Percentiles rank a stretch among this genome's conserved stretches.
Evolutionary conservation across 2,888 invertebrate species (phyloP).

Genomic region (Hypsopygia costalis): DNA sequence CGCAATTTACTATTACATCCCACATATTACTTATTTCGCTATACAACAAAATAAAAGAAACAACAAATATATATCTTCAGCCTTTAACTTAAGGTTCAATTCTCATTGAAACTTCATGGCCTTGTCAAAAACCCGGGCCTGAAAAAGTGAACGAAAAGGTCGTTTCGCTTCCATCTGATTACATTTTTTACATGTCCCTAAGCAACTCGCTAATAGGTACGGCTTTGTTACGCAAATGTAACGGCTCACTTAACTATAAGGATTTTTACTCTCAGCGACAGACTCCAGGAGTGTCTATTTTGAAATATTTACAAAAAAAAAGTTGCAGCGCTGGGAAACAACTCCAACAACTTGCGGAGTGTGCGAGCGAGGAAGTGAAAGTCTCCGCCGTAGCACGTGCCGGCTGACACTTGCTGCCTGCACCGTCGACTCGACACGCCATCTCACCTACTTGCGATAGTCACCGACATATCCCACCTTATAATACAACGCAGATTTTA

Average conservation of each 20-base stretch:
- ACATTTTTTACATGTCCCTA: slow-evolving; percentile 11
- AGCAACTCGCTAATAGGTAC: not conserved
- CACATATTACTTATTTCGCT: slow-evolving; percentile 5
- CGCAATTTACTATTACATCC: slow-evolving; percentile 4
- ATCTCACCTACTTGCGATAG: not conserved
- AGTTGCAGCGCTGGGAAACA: slow-evolving; percentile 5
- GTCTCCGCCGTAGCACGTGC: slow-evolving; percentile 15
- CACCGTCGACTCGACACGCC: not conserved
- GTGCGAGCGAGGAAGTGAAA: slow-evolving; percentile 18
- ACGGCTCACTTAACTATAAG: not conserved
- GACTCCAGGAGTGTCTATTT: not conserved
- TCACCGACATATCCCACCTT: not conserved
- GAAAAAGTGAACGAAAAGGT: slow-evolving; percentile 18
- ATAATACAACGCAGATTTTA: slow-evolving; percentile 5
- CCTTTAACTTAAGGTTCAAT: slow-evolving; percentile 6
- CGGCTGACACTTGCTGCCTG: slow-evolving; percentile 1
- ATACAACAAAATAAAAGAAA: not conserved
- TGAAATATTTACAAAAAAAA: not conserved
- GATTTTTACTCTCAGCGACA: not conserved
- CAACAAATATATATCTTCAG: not conserved
- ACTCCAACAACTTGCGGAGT: slow-evolving; percentile 21
- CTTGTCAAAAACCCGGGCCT: slow-evolving; percentile 13
- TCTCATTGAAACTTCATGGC: slow-evolving; percentile 2
- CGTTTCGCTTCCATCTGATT: slow-evolving; percentile 18
- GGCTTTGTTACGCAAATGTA: slow-evolving; percentile 1